Conservation (phyloP, 2,113 vertebrate species). For the Ictidomys tridecemlineatus region DNA sequence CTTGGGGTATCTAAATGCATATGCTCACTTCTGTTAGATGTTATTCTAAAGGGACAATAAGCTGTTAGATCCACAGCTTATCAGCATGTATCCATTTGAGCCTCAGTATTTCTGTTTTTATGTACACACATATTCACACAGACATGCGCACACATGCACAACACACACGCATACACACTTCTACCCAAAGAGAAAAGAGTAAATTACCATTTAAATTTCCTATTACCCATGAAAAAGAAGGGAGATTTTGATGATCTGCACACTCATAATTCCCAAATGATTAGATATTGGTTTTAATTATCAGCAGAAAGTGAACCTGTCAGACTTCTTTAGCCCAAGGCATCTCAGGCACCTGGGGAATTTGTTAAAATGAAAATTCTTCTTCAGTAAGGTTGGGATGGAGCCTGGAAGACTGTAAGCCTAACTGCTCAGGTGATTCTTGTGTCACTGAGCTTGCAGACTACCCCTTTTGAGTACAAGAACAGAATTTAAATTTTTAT, state of each 20-base stretch:
- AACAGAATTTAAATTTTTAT: constrained; percentile 13
- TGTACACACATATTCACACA: background rate
- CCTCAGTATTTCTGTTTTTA: background rate
- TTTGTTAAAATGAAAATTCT: constrained; percentile 52
- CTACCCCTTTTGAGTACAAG: background rate
- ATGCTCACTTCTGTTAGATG: background rate
- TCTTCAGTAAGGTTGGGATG: background rate
- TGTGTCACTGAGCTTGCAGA: background rate
- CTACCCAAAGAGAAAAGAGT: background rate
- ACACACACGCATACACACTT: background rate
- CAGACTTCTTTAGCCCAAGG: background rate
- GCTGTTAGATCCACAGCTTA: background rate
- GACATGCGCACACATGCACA: no score
- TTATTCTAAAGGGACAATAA: background rate
- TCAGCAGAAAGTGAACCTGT: constrained; percentile 20
- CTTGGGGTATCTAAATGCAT: background rate
- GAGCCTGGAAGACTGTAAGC: background rate
- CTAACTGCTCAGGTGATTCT: background rate
- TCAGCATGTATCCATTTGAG: background rate
- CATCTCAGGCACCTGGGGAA: background rate
- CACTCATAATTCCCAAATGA: background rate
- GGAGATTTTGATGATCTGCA: background rate
- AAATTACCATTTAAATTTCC: background rate
- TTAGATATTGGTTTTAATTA: constrained; percentile 45
- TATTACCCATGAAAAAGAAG: background rate